A percentile compares a stretch with the other conserved stretches of the same genome.
Evolutionary conservation across 2,797 vertebrate genomes (phyloP).

Genomic region (Coluber constrictor): DNA sequence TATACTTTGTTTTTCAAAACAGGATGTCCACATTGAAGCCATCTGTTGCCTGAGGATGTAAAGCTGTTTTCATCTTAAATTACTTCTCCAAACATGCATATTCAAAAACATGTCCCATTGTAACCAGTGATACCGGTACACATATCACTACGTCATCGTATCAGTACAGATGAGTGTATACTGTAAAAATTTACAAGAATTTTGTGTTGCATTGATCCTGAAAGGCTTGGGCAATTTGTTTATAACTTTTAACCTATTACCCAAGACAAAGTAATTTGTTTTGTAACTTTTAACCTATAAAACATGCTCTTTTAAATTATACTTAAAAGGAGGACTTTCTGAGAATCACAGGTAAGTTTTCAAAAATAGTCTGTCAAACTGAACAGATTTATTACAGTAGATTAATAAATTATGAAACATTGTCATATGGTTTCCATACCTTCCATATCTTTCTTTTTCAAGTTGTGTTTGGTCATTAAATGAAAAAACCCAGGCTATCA

Average conservation of each 20-base stretch:
- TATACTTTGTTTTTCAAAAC: not conserved
- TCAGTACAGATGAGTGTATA: not conserved
- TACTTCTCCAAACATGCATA: not conserved
- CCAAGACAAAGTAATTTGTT: not conserved
- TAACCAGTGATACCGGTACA: not conserved
- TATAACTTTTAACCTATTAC: not conserved
- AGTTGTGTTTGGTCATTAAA: not conserved
- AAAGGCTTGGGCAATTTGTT: not conserved
- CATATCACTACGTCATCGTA: not conserved
- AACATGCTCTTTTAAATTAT: not conserved
- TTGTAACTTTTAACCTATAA: not conserved
- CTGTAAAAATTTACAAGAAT: not conserved
- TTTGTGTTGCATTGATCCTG: not conserved
- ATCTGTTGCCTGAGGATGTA: not conserved
- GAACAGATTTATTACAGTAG: not conserved
- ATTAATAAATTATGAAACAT: not conserved
- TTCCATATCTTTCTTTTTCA: not conserved
- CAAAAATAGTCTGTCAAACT: not conserved
- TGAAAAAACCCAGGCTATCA: not conserved
- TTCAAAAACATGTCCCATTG: not conserved
- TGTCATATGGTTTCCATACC: not conserved
- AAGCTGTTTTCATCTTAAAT: not conserved
- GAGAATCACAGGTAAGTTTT: not conserved
- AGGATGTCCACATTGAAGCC: not conserved
- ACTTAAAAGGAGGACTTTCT: not conserved